A percentile compares a stretch with the other conserved stretches of the same genome.
Evolutionary conservation across 2,888 invertebrate species (phyloP).

Genomic region (Phyllotreta striolata): DNA sequence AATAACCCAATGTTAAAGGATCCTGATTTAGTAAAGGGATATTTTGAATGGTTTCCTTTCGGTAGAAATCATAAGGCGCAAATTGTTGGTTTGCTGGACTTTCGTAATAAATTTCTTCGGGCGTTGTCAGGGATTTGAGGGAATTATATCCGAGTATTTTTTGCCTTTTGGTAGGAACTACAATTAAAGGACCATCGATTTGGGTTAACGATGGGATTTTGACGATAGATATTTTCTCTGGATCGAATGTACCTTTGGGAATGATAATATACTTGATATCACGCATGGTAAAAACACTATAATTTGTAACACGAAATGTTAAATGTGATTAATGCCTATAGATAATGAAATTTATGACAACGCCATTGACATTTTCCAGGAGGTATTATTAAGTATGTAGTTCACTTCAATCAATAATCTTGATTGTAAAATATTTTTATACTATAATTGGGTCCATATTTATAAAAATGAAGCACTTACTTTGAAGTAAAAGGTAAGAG

Average conservation of each 20-base stretch:
- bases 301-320: neutral
- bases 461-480: too few species aligned
- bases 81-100: too few species aligned
- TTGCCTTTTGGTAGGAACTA: neutral
- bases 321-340: neutral
- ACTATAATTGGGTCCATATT: too few species aligned
- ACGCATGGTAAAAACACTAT: slow-evolving; percentile 11
- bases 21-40: too few species aligned
- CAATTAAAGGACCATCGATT: slow-evolving; percentile 5
- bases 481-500: too few species aligned
- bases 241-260: slow-evolving; percentile 12
- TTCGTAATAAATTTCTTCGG: neutral
- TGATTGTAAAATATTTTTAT: too few species aligned
- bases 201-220: slow-evolving; percentile 5
- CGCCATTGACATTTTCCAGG: neutral
- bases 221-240: slow-evolving; percentile 6
- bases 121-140: neutral
- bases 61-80: too few species aligned
- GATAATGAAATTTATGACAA: neutral
- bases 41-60: too few species aligned
- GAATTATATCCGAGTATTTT: neutral
- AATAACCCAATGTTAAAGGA: too few species aligned
- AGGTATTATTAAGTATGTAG: neutral
- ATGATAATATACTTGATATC: slow-evolving; percentile 8
- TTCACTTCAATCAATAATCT: too few species aligned